These are phyloP conservation scores for Adrianichthys oophorus DNA, from an alignment of 2,797 vertebrate species.

Conservation along the genomic window DNA sequence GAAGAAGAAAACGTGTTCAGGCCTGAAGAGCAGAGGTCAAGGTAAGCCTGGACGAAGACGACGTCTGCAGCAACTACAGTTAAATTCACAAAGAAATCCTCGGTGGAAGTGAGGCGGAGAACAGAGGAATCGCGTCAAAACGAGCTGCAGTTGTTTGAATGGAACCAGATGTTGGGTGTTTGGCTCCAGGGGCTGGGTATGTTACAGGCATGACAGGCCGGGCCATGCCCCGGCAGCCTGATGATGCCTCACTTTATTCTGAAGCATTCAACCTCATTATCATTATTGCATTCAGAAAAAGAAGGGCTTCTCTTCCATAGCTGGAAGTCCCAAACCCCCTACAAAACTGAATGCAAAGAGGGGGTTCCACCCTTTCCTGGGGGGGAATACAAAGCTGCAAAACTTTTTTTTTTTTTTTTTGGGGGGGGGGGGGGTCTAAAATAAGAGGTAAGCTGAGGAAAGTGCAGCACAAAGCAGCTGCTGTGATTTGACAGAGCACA, in stretches of 20 bases:
- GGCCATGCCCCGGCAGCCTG: slow-evolving; percentile 9
- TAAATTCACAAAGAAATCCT: slow-evolving; percentile 18
- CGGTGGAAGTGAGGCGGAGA: slow-evolving; percentile 3
- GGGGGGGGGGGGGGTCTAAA: slow-evolving; percentile 42
- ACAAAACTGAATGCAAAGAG: no score
- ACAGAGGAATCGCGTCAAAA: slow-evolving; percentile 9
- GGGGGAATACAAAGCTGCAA: background rate
- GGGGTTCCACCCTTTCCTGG: no score
- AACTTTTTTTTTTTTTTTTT: slow-evolving; percentile 15
- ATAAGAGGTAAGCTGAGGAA: slow-evolving; percentile 10
- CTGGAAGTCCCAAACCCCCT: no score
- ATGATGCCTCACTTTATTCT: slow-evolving; percentile 12
- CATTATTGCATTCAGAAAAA: no score
- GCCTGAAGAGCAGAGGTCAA: slow-evolving; percentile 49
- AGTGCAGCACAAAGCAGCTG: slow-evolving; percentile 39
- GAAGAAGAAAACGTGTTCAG: slow-evolving; percentile 36
- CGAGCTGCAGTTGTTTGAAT: slow-evolving; percentile 35
- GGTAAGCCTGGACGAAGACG: slow-evolving; percentile 1
- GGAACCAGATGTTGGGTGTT: slow-evolving; percentile 41
- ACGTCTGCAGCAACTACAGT: no score
- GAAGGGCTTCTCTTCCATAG: no score
- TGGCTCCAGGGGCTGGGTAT: slow-evolving; percentile 28
- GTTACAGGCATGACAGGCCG: slow-evolving; percentile 24
- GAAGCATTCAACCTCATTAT: slow-evolving; percentile 4
- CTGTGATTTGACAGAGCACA: slow-evolving; percentile 54